Evolutionary conservation across 2,113 vertebrate genomes (phyloP), one percentile per base, ranked within the genome.

Genomic region (Pyrgilauda ruficollis): DNA sequence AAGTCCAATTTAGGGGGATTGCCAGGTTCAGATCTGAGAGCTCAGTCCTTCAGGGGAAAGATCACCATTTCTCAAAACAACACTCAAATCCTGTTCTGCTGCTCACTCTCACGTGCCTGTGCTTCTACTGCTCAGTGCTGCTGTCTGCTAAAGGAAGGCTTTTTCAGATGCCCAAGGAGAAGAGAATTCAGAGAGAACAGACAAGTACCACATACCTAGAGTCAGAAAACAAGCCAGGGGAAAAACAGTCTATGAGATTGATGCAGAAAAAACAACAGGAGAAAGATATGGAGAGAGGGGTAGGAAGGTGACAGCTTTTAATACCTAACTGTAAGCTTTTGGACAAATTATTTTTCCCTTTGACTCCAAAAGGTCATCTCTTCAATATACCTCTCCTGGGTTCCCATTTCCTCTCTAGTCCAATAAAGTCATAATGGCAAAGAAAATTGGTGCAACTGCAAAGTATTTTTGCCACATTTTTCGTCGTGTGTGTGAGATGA

Each of bases 1-100:
- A 44, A 88, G 85, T 78, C 79, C 92, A 83, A 33, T 88, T 84
- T 64, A 72, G 53, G 69, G 35, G 35, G 47, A 83, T 7, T 88
- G 93, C 79, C 85, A 90, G 72, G 70, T 69, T 83, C 43, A 52
- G 30, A 59, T 78, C 64, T 77, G 83, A 97, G 62, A 91, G 80
- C 70, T 90, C 70, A 73, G 3, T 35, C 43, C 81, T 87, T 84
- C 1, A 2, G 41, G 63, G 72, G 41, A 31, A 74, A 56, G 68
- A 89, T 81, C 64, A 89, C 31, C 19, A 21, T 80, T 84, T 93
- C 84, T 84, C 52, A 77, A 53, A 93, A 80, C 27, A 63, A 44
- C 0, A 1, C 31, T 63, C 52, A 78, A 67, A 87, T 15, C 53
- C 43, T 4, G 0, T 18, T 70, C 73, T 63, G 59, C 75, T 6